Base-by-base conservation (phyloP, 2,888 invertebrate species). In the Artemia sp. region DNA sequence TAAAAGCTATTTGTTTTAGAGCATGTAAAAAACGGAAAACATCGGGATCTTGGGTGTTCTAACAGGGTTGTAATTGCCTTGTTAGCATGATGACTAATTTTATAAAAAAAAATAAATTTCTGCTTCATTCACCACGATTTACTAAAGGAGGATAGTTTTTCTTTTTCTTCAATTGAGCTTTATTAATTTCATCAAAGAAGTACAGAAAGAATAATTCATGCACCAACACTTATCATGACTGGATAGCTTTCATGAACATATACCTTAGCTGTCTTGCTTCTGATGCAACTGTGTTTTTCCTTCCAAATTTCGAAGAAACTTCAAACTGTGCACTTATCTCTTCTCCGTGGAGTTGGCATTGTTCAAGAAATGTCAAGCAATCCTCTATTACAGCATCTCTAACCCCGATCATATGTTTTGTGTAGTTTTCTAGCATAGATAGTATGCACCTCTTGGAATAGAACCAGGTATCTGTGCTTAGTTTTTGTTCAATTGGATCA, bases 391-490 rank as follows among this genome's bases (percentile, higher is more conserved):
- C 89, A 50, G 87, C 83, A 80, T 95, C 94, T 76, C 89, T 85
- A 69, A 92, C 84, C 68, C 90, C 88, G 71, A 94, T 88, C 80
- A 92, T 85, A 77, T 94, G 92, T 76, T 93, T 93, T 0, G 91
- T 85, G 74, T 92, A 81, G 78, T 92, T 92, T 80, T 94, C 92
- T 71, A 92, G 83, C 75, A 93, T 84, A n/a, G 92, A 92, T 71
- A 97, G 80, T 77, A 97, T 91, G 77, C 95, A 96, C 72, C 96
- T 83, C 78, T 97, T 97, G 1, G 95, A 91, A 77, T 97, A 96
- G 78, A 92, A 89, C 98, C 98, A 98, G 5, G 98, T 98, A 77
- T 98, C 97, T 0, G 95, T 93, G 14, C 97, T 96, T 10, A 98
- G 82, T 77, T 96, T 90, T 78, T 91, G 91, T 76, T 89, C 88